Conservation (phyloP, 2,797 vertebrate species). For the Capromys pilorides region DNA sequence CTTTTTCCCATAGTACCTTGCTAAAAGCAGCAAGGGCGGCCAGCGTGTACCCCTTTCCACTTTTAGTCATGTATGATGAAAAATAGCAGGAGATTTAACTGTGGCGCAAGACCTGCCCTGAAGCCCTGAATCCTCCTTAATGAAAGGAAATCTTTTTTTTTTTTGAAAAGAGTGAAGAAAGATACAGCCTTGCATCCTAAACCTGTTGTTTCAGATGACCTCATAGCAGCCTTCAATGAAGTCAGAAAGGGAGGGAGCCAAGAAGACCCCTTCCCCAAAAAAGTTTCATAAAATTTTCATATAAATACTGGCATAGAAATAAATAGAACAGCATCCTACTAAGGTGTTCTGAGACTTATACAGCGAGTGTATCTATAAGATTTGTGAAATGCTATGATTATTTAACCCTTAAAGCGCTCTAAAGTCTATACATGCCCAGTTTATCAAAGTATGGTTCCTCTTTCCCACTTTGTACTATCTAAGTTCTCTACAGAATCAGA, state of each 20-base stretch:
- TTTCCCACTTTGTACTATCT: background rate
- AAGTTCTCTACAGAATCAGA: background rate
- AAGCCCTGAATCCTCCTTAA: background rate
- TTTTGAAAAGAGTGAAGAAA: constrained; percentile 44
- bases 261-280: background rate
- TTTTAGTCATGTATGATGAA: constrained; percentile 46
- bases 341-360: background rate
- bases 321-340: background rate
- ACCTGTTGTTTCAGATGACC: background rate
- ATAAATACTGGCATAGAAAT: background rate
- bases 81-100: constrained; percentile 15
- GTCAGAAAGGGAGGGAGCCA: background rate
- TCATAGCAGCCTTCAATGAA: background rate
- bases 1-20: constrained; percentile 75
- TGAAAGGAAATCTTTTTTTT: background rate
- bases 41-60: constrained; percentile 29
- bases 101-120: constrained; percentile 6
- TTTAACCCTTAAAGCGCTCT: background rate
- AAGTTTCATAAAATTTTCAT: background rate
- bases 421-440: background rate
- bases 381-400: background rate
- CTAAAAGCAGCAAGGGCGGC: constrained; percentile 58
- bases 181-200: background rate
- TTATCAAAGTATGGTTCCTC: background rate
- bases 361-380: background rate